A percentile compares a stretch with the other conserved stretches of the same genome.
These are phyloP conservation scores for Dryobota labecula DNA, from an alignment of 2,888 invertebrate genomes.

Conservation along the genomic window DNA sequence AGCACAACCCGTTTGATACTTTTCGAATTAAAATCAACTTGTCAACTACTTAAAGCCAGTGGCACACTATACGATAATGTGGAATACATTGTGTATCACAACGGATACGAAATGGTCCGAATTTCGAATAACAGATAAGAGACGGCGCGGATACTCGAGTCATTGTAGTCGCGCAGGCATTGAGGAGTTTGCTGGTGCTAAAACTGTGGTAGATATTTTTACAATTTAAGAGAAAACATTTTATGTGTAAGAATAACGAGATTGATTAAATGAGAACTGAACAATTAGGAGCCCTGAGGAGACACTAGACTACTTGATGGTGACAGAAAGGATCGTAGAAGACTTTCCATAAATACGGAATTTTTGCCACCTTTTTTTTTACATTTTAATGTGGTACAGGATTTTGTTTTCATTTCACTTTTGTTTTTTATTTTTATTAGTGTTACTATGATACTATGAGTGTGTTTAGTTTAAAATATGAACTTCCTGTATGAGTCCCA, in stretches of 20 bases:
- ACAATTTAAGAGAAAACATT: too few species aligned
- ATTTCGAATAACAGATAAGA: constrained; percentile 57
- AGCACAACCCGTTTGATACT: constrained; percentile 2
- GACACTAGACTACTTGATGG: background rate
- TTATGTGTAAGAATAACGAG: too few species aligned
- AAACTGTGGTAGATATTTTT: background rate
- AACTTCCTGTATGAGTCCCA: too few species aligned
- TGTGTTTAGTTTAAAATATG: too few species aligned
- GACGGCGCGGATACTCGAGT: constrained; percentile 33
- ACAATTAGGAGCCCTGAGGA: background rate
- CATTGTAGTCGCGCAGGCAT: constrained; percentile 46
- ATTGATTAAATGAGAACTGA: too few species aligned
- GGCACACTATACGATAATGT: constrained; percentile 37
- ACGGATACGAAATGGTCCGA: constrained; percentile 48
- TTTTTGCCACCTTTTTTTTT: too few species aligned
- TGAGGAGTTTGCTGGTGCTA: background rate
- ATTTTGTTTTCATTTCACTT: too few species aligned
- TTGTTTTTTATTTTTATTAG: too few species aligned
- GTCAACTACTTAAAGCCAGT: constrained; percentile 14
- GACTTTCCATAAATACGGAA: background rate
- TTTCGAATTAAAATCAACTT: constrained; percentile 29
- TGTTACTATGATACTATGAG: too few species aligned
- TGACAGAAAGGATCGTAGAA: background rate
- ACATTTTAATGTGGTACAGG: too few species aligned
- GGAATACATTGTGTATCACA: constrained; percentile 39